Evolutionary conservation across 2,113 vertebrate species (phyloP).

Genomic region (Sapayoa aenigma): DNA sequence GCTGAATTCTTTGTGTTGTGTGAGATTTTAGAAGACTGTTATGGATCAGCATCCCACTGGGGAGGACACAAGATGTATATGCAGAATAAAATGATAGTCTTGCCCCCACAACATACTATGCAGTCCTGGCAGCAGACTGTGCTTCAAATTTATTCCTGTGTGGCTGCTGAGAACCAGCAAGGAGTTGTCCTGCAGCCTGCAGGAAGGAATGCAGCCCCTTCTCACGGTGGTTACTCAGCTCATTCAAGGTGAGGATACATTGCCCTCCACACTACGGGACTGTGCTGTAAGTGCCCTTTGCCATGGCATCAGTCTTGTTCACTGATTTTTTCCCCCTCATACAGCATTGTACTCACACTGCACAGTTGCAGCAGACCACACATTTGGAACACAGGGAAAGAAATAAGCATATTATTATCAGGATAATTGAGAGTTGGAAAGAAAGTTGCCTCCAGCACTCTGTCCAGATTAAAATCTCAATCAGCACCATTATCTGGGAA

Average conservation of each 20-base stretch:
- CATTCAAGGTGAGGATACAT: background rate
- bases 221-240: background rate
- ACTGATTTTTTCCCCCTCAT: background rate
- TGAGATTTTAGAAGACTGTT: constrained; percentile 21
- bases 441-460: constrained; percentile 10
- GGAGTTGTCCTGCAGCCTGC: background rate
- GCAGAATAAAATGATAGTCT: background rate
- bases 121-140: background rate
- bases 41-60: constrained; percentile 16
- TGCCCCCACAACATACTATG: background rate
- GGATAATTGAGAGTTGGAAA: constrained; percentile 43
- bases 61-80: background rate
- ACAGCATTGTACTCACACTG: background rate
- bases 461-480: constrained; percentile 60
- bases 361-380: constrained; percentile 33
- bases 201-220: constrained; percentile 21
- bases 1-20: constrained; percentile 33
- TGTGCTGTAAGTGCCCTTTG: background rate
- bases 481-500: constrained; percentile 54
- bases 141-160: background rate
- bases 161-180: background rate
- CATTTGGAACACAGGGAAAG: background rate
- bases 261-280: background rate
- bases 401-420: constrained; percentile 32
- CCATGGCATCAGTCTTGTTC: background rate